Base-by-base conservation (phyloP, 2,888 invertebrate species). In the Drosophila macrospina region DNA sequence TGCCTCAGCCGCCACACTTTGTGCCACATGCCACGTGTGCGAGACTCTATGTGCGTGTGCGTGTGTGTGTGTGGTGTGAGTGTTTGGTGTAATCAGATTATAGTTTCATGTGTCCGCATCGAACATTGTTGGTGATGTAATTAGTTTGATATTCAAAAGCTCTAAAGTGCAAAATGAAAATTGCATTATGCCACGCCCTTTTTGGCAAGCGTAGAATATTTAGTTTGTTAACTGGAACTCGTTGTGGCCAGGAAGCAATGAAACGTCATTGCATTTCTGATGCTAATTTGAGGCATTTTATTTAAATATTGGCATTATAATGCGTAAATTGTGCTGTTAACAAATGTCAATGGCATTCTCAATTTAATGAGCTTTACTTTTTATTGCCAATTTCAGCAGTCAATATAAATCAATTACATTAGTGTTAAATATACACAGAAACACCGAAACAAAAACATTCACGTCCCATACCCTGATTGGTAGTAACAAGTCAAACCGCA, bases 41-140 rank as follows among this genome's bases (percentile, higher is more conserved):
- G 36, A 30, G 28, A 26, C 6, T 26, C 6, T 26, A 7, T 28
- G 51, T 45, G 30, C 32, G 15, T 26, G 41, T 13, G 44, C 24
- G 47, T 36, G 26, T 41, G 50, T 48, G 10, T 51, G 28, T 4
- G 37, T 37, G 16, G n/a, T 34, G 30, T 13, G 28, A n/a, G 47
- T 47, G 39, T 20, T 20, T 26, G 26, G 6, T 50, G 66, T 75
- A 73, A 84, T 85, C 65, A 63, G 81, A 87, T 83, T 87, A 76
- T 61, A 69, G 63, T 73, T 86, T 55, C 42, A 60, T 71, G 55
- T 55, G 54, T 59, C 42, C 59, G 60, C 63, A 70, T 66, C 68
- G 50, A 70, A 67, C 63, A 54, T 52, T 67, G 44, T 63, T 68
- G 73, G 66, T 80, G 66, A 57, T 59, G 48, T 65, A 71, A 71